Evolutionary conservation across 2,797 vertebrate genomes (phyloP).

Genomic region (Anguilla anguilla): DNA sequence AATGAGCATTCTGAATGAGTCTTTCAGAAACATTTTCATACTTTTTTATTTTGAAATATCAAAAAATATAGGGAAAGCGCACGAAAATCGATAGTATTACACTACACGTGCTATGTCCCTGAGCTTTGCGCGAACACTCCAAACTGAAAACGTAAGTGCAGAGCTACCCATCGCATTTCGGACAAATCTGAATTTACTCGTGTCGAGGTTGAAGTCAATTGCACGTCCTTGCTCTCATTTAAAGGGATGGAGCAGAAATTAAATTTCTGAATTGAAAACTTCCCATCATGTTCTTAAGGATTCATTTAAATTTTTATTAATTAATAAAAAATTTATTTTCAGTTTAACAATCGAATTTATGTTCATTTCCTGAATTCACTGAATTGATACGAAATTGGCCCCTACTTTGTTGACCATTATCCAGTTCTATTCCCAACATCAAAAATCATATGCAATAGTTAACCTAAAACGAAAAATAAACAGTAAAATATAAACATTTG

Average conservation of each 20-base stretch:
- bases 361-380: not conserved
- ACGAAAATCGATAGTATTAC: no score
- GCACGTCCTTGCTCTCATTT: not conserved
- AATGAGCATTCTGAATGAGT: no score
- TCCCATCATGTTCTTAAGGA: not conserved
- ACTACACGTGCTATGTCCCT: not conserved
- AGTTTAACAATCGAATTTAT: not conserved
- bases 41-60: no score
- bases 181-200: not conserved
- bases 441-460: not conserved
- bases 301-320: no score
- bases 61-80: no score
- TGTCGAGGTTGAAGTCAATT: not conserved
- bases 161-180: not conserved
- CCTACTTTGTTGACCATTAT: no score
- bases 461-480: not conserved
- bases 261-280: not conserved
- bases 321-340: not conserved
- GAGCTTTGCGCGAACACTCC: no score
- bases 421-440: not conserved
- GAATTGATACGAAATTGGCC: no score
- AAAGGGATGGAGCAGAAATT: not conserved
- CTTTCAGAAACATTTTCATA: no score
- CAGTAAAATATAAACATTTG: not conserved
- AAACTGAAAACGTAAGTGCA: not conserved